Evolutionary conservation across 2,797 vertebrate species (phyloP), one percentile per base, ranked within the genome.

Genomic region (Fringilla coelebs): DNA sequence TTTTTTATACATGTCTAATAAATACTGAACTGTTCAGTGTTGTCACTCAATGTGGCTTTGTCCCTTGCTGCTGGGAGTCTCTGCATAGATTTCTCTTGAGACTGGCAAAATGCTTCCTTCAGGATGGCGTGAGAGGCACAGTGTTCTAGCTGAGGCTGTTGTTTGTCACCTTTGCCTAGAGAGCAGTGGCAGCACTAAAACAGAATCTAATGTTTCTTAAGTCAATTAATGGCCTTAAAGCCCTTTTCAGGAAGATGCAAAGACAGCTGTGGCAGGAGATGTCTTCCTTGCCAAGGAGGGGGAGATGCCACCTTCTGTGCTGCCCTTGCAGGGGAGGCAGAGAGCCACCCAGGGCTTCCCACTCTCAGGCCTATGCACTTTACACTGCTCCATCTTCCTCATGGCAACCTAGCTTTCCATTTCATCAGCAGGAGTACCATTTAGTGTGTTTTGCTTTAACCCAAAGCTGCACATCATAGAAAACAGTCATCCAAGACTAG

Each of bases 11-110:
- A 2, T 68, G 29, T 76, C 77, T 91, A 63, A 90, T 91, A 85
- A 95, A 79, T 85, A 63, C 77, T 66, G 65, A 90, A 55, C 45
- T 84, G 55, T 94, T 96, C 62, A 29, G 63, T 70, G 58, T 54
- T 78, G 70, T 68, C 55, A 52, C 71, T 88, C 60, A 48, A 0
- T 70, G 51, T 67, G 52, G 43, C 90, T 91, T 90, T 95, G 93
- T 94, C 83, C 45, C 66, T 66, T 89, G 62, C 70, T 95, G 13
- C 71, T 88, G 63, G 51, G 63, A 94, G 29, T 85, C 38, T 85
- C 43, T 88, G 40, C 68, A 5, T 15, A 31, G 51, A 54, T 88
- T 94, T 92, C 61, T 66, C 45, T 49, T 75, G 66, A 75, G 79
- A 77, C 36, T 73, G 70, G 18, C 0, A 0, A 89, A 93, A 86